A percentile compares a stretch with the other conserved stretches of the same genome.
Conservation (phyloP, 2,797 vertebrate genomes). For the Liparis tanakae region DNA sequence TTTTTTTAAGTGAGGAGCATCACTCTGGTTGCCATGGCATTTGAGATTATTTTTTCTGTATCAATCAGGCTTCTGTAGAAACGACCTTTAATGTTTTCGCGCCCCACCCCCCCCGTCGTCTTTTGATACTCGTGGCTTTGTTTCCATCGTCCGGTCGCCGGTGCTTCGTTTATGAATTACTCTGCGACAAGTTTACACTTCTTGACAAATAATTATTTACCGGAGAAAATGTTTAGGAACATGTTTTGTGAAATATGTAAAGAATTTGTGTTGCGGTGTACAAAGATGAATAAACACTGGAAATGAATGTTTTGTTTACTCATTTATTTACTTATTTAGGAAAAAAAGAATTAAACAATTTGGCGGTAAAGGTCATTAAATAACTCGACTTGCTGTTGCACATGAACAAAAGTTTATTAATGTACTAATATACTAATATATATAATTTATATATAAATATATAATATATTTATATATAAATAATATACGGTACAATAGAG, state of each 20-base stretch:
- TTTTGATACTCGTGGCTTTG: constrained; percentile 53
- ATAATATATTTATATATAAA: constrained; percentile 46
- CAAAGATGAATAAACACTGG: constrained; percentile 83
- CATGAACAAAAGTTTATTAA: background rate
- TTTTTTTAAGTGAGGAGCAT: constrained; percentile 42
- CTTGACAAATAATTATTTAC: constrained; percentile 58
- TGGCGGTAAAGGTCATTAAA: constrained; percentile 6
- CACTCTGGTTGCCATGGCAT: constrained; percentile 44
- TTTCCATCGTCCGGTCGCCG: constrained; percentile 46
- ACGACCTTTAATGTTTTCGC: constrained; percentile 25
- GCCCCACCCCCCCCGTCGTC: constrained; percentile 19
- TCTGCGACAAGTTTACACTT: constrained; percentile 50
- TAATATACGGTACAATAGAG: constrained; percentile 44
- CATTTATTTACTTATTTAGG: constrained; percentile 32
- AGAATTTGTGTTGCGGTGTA: constrained; percentile 83
- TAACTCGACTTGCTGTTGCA: constrained; percentile 4
- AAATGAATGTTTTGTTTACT: constrained; percentile 50
- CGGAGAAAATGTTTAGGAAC: constrained; percentile 59
- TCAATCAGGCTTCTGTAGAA: constrained; percentile 23
- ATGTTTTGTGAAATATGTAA: constrained; percentile 76
- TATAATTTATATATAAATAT: constrained; percentile 39
- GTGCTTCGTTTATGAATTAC: constrained; percentile 46
- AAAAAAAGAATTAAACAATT: constrained; percentile 6
- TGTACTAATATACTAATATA: constrained; percentile 35
- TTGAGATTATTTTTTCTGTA: constrained; percentile 51